phyloP scores from a whole-genome alignment of 2,797 vertebrate genomes.

The Florisuga fusca region DNA sequence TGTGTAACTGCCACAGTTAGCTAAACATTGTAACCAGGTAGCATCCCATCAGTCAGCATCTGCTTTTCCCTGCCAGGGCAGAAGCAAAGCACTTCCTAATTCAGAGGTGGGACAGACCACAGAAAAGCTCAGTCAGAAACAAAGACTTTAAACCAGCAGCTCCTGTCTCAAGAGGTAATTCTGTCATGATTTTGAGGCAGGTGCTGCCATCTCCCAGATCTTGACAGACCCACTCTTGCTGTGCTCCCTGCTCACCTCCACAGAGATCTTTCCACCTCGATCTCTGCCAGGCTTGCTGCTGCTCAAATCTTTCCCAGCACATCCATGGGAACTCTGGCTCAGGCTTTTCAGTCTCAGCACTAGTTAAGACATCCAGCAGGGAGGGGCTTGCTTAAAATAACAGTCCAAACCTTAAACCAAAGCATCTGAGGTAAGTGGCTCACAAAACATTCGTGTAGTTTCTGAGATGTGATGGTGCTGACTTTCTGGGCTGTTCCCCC shows the following conservation, averaged over 20 bases:
- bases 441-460: background rate
- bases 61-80: rapidly evolving
- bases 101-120: rapidly evolving
- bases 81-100: rapidly evolving
- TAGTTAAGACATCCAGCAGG: background rate
- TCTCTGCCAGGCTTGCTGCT: background rate
- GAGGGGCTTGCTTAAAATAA: background rate
- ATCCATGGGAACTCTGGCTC: background rate
- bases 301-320: rapidly evolving
- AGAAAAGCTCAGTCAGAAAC: background rate
- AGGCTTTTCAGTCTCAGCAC: background rate
- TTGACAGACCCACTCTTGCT: rapidly evolving
- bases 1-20: background rate
- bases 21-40: background rate
- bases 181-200: background rate
- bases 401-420: background rate
- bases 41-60: background rate
- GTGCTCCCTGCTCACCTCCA: background rate
- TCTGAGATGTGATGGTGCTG: rapidly evolving
- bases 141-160: rapidly evolving
- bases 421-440: background rate
- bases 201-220: background rate
- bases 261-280: rapidly evolving
- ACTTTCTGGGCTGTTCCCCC: background rate
- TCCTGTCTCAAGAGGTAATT: background rate